Evolutionary conservation across 2,113 vertebrate species (phyloP), one percentile per base, ranked within the genome.

Genomic region (Atherinomorus stipes): DNA sequence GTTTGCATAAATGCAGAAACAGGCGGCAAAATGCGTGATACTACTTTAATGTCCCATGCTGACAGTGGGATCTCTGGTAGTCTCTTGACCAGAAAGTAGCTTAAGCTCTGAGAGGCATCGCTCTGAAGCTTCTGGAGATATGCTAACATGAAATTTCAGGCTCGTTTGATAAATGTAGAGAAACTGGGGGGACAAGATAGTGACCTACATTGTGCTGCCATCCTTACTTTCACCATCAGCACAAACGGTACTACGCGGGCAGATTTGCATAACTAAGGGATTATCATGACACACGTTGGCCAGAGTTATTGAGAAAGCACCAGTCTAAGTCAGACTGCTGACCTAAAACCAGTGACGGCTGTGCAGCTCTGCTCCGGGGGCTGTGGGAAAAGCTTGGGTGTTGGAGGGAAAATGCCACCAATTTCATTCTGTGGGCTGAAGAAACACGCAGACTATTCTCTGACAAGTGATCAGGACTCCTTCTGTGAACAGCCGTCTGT

Each of bases 361-460:
- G 51, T 44, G 78, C 65, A 52, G 70, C 82, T 63, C 81, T n/a
- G 40, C 71, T 71, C 63, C 6, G 80, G 84, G 86, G 89, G 89
- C 88, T 90, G 81, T 94, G 94, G 94, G 94, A 94, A 94, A 95
- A 94, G 94, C 93, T 92, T 91, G 88, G 89, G 86, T 80, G 83
- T 96, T 95, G 91, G 94, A 95, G 94, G 94, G 93, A 92, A 84
- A 95, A 96, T 97, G 95, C 93, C 90, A 92, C 92, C 92, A 91
- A 94, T 95, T 94, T 87, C 90, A 89, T 74, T 76, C 90, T 83
- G 97, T 98, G 94, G 96, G 97, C 90, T 84, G 93, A 67, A 81
- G 61, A 90, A 94, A 93, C 90, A 97, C 93, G 95, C 90, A 87
- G 94, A 93, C 93, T 92, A 96, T 96, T 94, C 84, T 66, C 78